These are phyloP conservation scores for Limnothrissa miodon DNA, from an alignment of 2,113 vertebrate species.

Conservation along the genomic window DNA sequence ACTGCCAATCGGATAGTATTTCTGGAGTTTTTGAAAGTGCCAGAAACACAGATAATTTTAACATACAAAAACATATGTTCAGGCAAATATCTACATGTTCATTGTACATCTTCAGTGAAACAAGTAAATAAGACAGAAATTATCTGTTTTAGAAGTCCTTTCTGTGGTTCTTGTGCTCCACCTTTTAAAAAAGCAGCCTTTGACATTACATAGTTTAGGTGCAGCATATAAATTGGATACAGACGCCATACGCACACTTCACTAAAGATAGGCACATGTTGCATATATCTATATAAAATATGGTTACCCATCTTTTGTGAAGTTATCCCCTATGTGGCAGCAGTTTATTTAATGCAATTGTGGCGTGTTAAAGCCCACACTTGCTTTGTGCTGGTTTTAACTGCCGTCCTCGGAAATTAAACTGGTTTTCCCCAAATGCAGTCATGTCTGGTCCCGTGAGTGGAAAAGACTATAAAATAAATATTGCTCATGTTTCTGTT, in stretches of 20 bases:
- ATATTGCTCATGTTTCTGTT: neutral
- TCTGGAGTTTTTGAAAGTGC: neutral
- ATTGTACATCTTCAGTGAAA: neutral
- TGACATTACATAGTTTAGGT: neutral
- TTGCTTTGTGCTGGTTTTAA: neutral
- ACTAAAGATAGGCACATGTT: too few relatives aligned
- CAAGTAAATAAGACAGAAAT: neutral
- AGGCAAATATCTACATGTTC: neutral
- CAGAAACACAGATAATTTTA: neutral
- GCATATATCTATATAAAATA: neutral
- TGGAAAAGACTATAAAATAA: neutral
- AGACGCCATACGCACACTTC: neutral
- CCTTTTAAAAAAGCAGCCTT: neutral
- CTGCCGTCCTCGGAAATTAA: neutral
- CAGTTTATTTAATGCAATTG: neutral
- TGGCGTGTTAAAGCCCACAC: neutral
- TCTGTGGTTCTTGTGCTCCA: neutral
- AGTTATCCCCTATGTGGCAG: neutral
- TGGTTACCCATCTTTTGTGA: neutral
- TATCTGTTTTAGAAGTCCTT: neutral
- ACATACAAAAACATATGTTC: neutral
- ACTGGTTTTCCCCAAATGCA: neutral
- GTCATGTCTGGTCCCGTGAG: neutral
- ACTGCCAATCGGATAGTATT: neutral
- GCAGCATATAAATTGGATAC: too few relatives aligned